phyloP scores from a whole-genome alignment of 2,113 vertebrate genomes.

The Heptranchias perlo region DNA sequence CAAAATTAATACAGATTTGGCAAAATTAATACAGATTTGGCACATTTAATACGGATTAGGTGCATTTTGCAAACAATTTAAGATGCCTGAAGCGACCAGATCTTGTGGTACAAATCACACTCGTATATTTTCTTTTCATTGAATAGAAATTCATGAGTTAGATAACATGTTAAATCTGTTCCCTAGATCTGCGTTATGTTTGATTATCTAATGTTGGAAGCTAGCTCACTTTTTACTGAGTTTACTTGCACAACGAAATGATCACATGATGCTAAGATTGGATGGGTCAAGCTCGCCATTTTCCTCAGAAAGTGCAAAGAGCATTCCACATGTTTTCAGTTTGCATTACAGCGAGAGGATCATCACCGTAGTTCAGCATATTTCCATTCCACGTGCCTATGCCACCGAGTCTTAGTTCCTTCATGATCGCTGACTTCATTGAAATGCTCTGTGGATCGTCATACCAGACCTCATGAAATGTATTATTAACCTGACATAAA shows the following conservation, averaged over 20 bases:
- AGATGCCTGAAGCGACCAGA: not conserved
- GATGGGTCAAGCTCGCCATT: no score
- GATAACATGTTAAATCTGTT: not conserved
- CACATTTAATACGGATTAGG: no score
- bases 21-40: no score
- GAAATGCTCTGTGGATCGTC: constrained; percentile 82
- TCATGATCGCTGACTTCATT: constrained; percentile 67
- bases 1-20: not conserved
- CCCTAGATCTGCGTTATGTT: not conserved
- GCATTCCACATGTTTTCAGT: constrained; percentile 80
- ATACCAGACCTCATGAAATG: constrained; percentile 88
- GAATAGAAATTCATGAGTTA: not conserved
- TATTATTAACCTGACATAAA: not conserved
- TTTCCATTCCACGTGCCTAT: constrained; percentile 91
- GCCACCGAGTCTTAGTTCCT: constrained; percentile 65
- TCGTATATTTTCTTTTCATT: not conserved
- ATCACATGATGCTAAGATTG: not conserved
- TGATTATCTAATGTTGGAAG: not conserved
- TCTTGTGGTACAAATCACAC: not conserved
- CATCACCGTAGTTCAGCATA: constrained; percentile 73
- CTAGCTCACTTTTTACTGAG: not conserved
- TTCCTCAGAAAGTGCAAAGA: constrained; percentile 38
- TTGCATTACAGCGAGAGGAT: constrained; percentile 63
- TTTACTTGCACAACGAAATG: not conserved
- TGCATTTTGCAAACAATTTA: not conserved